Evolutionary conservation across 2,113 vertebrate genomes (phyloP), one percentile per base, ranked within the genome.

Genomic region (Pelodiscus sinensis): DNA sequence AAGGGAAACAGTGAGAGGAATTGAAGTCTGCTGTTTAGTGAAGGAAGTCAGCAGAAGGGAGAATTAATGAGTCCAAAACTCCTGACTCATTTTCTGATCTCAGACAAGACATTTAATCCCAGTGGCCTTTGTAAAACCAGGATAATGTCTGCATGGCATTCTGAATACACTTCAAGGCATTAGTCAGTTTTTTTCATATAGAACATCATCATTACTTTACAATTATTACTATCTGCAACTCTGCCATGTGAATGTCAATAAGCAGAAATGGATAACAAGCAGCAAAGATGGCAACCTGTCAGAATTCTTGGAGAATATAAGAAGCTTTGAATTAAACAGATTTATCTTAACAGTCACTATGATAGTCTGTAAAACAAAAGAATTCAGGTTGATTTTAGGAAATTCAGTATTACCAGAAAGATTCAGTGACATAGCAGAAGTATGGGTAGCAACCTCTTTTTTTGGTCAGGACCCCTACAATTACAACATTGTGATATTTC

Each of bases 31-130:
- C 50, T 29, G 44, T 19, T 35, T 15, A 91, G 71, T 50, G 73
- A 10, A 44, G 13, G 24, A 7, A 6, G 5, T n/a, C 56, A 71
- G 19, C 68, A 86, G 14, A 24, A 50, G 50, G 62, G 77, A 84
- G 21, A 86, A 86, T 38, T 56, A 4, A 80, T 10, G 58, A 60
- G 81, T 27, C 8, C 68, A 84, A 11, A 79, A 25, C 27, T 31
- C 73, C 91, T 68, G 65, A 68, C 31, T 88, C 11, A 82, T 35
- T 31, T 38, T 92, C 79, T 73, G 38, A 82, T 79, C 80, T 81
- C 15, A 85, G 50, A 44, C 1, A 65, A 55, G 65, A n/a, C 18
- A 68, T 35, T 35, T 68, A 68, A 68, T 68, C 16, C 31, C 31
- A 68, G 16, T 35, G 65, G 65, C 31, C 31, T 68, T 68, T 68